These are phyloP conservation scores for Amazona finschi DNA, from an alignment of 2,797 vertebrate genomes.

Conservation along the genomic window DNA sequence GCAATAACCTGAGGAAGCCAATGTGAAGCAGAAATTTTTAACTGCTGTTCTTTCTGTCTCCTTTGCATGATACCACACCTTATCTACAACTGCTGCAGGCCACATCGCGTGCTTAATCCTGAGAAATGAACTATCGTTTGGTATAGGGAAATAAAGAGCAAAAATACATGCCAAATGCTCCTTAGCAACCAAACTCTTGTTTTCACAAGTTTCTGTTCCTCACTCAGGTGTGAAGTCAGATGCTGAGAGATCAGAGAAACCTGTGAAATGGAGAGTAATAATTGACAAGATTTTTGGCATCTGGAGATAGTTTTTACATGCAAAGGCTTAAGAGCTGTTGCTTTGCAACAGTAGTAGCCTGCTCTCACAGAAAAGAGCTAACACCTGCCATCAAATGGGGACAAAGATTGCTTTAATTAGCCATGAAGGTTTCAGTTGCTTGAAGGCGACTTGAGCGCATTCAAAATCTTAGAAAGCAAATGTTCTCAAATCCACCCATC, in stretches of 20 bases:
- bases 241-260: background rate
- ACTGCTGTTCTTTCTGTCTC: background rate
- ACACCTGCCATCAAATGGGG: background rate
- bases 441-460: background rate
- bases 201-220: background rate
- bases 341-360: background rate
- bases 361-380: background rate
- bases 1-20: background rate
- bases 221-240: slow-evolving; percentile 15
- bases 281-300: slow-evolving; percentile 5
- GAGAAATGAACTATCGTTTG: background rate
- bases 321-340: background rate
- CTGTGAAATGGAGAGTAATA: slow-evolving; percentile 31
- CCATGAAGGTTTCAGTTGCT: background rate
- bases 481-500: background rate
- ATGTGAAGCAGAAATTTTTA: background rate
- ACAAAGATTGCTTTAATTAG: slow-evolving; percentile 15
- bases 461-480: slow-evolving; percentile 9
- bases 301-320: background rate
- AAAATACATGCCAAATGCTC: background rate
- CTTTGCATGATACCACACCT: background rate
- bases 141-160: background rate
- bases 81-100: background rate
- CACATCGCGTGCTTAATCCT: background rate
- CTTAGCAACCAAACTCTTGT: slow-evolving; percentile 8